Base-by-base conservation (phyloP, 53 echinoderm and acorn worm species). In the Antedon mediterranea region DNA sequence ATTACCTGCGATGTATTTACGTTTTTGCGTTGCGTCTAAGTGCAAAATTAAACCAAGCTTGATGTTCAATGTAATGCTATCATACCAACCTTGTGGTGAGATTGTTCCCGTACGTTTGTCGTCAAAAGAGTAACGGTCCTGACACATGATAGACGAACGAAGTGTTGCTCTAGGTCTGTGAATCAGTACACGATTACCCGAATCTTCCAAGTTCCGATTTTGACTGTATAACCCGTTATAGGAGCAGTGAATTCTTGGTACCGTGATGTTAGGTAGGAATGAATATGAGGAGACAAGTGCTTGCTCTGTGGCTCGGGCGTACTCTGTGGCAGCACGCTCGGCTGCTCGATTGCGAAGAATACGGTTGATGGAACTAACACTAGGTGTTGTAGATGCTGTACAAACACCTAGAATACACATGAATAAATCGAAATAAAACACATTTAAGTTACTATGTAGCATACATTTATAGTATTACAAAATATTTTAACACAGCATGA, bases 331-430 rank as follows among this genome's bases (percentile, higher is more conserved):
- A 20, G 92, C 92, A 71, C 98, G 82, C 33, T 98, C 98, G 0
- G 92, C 92, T 0, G 98, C 98, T 74, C 98, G 84, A 76, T 98
- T 98, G 57, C 98, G 98, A 73, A 98, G 80, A 42, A 98, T 98
- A 27, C 98, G 86, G 70, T 98, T 98, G 84, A 97, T 97, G 30
- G 97, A 98, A 43, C 92, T 92, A 28, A 92, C 98, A 43, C 92
- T 92, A 27, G 98, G 98, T 18, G 90, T 92, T 0, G 98, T 90
- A 30, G 86, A 73, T 4, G 83, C 85, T 42, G 88, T 90, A 43
- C 98, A 98, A 0, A 98, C 85, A 34, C 90, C 98, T 98, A 33
- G 30, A 71, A 20, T 32, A 73, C n/a, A n/a, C n/a, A n/a, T n/a
- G n/a, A n/a, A n/a, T n/a, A n/a, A n/a, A n/a, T n/a, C n/a, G n/a